Evolutionary conservation across 2,888 invertebrate species (phyloP).

Genomic region (Dicycla oo): DNA sequence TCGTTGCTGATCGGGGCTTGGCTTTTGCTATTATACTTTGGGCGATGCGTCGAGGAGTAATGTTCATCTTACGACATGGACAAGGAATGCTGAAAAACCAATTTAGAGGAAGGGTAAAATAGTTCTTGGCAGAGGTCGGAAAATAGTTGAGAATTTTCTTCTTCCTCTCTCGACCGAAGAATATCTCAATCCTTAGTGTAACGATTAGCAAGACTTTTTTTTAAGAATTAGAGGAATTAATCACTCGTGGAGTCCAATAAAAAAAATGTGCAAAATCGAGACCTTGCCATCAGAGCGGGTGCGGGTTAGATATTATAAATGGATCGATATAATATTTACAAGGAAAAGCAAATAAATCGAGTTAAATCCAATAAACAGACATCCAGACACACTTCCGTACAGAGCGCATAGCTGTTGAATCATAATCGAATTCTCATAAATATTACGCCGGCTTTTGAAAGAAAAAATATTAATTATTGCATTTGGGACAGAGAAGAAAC

Average conservation of each 20-base stretch:
- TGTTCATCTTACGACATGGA: neutral
- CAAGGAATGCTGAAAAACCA: neutral
- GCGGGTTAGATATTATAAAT: too few relatives aligned
- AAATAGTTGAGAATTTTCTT: neutral
- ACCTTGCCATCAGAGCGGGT: too few relatives aligned
- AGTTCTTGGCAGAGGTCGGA: neutral
- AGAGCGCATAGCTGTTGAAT: slow-evolving; percentile 12
- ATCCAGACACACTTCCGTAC: slow-evolving; percentile 19
- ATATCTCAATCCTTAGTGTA: neutral
- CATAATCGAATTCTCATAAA: slow-evolving; percentile 17
- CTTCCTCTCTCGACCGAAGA: neutral
- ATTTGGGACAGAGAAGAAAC: slow-evolving; percentile 35
- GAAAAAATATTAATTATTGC: slow-evolving; percentile 6
- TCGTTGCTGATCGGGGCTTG: neutral
- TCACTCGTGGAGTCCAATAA: too few relatives aligned
- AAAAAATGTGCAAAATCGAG: too few relatives aligned
- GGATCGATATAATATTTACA: neutral
- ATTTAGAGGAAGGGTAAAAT: neutral
- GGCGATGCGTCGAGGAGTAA: neutral
- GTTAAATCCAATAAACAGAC: neutral
- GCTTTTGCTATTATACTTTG: neutral
- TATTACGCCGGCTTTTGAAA: slow-evolving; percentile 33
- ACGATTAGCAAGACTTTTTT: too few relatives aligned
- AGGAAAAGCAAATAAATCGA: neutral
- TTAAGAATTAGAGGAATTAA: too few relatives aligned